Conservation (phyloP, 1,140 invertebrate genomes). For the Ostrea edulis region DNA sequence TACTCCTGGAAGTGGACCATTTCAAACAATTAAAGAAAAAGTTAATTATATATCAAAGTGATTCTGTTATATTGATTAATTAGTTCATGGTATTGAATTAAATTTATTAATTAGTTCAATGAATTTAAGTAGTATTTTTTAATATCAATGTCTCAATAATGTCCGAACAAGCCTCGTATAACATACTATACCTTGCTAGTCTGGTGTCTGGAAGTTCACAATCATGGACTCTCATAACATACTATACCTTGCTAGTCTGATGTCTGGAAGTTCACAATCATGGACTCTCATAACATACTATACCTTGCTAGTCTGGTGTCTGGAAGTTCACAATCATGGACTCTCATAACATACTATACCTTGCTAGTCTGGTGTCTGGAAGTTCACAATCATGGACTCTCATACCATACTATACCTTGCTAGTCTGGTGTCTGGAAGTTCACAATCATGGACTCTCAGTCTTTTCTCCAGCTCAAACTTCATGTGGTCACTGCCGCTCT, state of each 20-base stretch:
- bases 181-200: not conserved
- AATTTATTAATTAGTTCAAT: no score
- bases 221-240: conserved; percentile 56
- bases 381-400: conserved; percentile 19
- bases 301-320: not conserved
- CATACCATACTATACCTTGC: not conserved
- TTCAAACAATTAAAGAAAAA: no score
- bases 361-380: not conserved
- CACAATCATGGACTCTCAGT: conserved; percentile 52
- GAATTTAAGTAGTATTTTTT: no score
- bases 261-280: not conserved
- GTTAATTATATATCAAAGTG: no score
- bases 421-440: not conserved
- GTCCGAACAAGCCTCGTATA: no score
- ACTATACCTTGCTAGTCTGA: not conserved
- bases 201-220: not conserved
- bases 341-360: no score
- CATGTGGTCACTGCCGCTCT: conserved; percentile 68
- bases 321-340: conserved; percentile 25
- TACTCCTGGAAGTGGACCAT: no score
- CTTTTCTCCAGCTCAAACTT: conserved; percentile 66
- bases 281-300: conserved; percentile 61
- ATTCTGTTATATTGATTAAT: no score
- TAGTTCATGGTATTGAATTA: no score
- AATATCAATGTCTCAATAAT: no score